Conservation (phyloP, 2,888 invertebrate species). For the Laspeyria flexula region DNA sequence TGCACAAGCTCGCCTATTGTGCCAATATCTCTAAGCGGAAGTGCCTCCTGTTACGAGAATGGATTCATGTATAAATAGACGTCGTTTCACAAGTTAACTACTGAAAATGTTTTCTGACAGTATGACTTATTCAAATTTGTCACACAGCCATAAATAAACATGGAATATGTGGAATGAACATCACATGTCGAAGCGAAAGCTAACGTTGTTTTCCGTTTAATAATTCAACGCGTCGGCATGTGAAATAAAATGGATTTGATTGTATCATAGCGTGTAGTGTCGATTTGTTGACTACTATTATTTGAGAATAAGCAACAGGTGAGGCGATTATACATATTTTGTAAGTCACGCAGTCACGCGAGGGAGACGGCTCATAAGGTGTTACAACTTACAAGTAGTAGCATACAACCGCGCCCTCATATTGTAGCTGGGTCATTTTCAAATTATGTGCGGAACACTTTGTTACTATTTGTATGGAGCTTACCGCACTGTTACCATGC, state of each 20-base stretch:
- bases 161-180: background rate
- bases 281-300: conserved; percentile 43
- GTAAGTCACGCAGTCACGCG: conserved; percentile 54
- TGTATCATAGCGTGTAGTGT: conserved; percentile 28
- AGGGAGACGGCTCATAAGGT: conserved; percentile 21
- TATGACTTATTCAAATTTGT: background rate
- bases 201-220: conserved; percentile 8
- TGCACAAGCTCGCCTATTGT: conserved; percentile 13
- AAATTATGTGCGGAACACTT: too few species aligned
- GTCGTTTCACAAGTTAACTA: background rate
- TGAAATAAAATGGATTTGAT: conserved; percentile 21
- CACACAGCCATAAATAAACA: background rate
- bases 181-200: conserved; percentile 4
- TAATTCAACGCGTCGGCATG: conserved; percentile 23
- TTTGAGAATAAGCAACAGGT: conserved; percentile 59
- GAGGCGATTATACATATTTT: conserved; percentile 52
- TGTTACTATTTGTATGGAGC: too few species aligned
- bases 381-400: conserved; percentile 7
- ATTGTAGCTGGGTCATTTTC: background rate
- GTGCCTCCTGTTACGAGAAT: conserved; percentile 27
- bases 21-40: conserved; percentile 34
- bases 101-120: background rate
- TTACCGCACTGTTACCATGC: too few species aligned
- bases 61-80: conserved; percentile 4
- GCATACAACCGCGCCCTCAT: conserved; percentile 16